Percentiles rank a stretch among this genome's conserved stretches.
These are phyloP conservation scores for Terebella lapidaria DNA, from an alignment of 2,888 invertebrate species.

Conservation along the genomic window DNA sequence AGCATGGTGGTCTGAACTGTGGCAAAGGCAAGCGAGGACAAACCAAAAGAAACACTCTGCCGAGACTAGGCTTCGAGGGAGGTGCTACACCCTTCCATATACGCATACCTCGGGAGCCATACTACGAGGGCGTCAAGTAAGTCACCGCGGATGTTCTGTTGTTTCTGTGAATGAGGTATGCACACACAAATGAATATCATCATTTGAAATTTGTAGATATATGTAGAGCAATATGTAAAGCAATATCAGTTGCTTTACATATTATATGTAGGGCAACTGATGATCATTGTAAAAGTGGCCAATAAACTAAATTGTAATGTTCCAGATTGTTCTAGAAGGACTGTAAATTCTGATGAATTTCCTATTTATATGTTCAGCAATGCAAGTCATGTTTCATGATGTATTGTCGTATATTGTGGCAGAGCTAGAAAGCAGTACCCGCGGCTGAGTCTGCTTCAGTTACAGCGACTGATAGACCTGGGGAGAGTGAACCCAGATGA, in stretches of 20 bases:
- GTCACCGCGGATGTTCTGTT: too few relatives aligned
- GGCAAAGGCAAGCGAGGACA: conserved; percentile 48
- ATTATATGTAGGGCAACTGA: too few relatives aligned
- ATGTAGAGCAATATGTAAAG: too few relatives aligned
- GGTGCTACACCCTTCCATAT: conserved; percentile 85
- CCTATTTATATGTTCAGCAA: too few relatives aligned
- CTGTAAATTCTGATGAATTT: too few relatives aligned
- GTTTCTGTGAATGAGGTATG: too few relatives aligned
- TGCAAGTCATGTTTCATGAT: not conserved
- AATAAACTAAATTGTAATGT: too few relatives aligned
- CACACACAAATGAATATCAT: too few relatives aligned
- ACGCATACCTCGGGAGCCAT: conserved; percentile 76
- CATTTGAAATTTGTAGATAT: too few relatives aligned
- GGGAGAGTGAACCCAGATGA: conserved; percentile 71
- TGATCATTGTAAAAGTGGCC: too few relatives aligned
- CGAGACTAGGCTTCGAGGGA: conserved; percentile 78
- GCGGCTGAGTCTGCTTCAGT: conserved; percentile 71
- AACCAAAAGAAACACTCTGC: conserved; percentile 43
- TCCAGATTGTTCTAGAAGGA: too few relatives aligned
- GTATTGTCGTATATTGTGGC: conserved; percentile 18
- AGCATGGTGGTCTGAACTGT: conserved; percentile 31
- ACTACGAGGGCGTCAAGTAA: conserved; percentile 86
- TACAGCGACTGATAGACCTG: conserved; percentile 87
- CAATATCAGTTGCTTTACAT: too few relatives aligned
- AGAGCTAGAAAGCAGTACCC: conserved; percentile 79